A percentile compares a stretch with the other conserved stretches of the same genome.
These are phyloP conservation scores for Pammene aurita DNA, from an alignment of 2,888 invertebrate genomes.

Conservation along the genomic window DNA sequence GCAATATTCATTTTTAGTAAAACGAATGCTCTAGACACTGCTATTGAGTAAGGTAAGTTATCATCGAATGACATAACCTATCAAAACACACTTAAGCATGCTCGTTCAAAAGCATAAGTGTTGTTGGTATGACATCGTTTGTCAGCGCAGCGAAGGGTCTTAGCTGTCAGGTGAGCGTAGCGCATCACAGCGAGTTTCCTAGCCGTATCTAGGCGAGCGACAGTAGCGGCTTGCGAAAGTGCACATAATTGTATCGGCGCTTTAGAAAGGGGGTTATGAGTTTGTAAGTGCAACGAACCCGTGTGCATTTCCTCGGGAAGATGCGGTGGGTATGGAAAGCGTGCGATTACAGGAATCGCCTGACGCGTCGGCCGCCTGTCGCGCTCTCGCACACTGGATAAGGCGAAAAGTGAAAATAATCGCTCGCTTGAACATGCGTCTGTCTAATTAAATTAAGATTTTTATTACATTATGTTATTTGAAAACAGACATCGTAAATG, in stretches of 20 bases:
- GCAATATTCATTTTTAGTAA: too few species aligned
- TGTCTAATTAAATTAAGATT: slow-evolving; percentile 10
- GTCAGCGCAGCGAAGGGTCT: slow-evolving; percentile 41
- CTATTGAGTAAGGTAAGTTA: too few species aligned
- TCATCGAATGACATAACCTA: slow-evolving; percentile 1
- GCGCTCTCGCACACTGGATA: slow-evolving; percentile 64
- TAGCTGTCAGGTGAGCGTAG: slow-evolving; percentile 68
- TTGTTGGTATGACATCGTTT: slow-evolving; percentile 13
- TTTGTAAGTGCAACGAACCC: slow-evolving; percentile 83
- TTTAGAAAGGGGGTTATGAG: slow-evolving; percentile 84
- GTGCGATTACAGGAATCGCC: slow-evolving; percentile 74
- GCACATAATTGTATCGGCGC: slow-evolving; percentile 83
- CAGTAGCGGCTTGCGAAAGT: slow-evolving; percentile 83
- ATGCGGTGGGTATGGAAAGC: slow-evolving; percentile 77
- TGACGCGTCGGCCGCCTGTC: slow-evolving; percentile 54
- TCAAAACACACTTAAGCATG: slow-evolving; percentile 10
- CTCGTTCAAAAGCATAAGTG: slow-evolving; percentile 28
- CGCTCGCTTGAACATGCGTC: slow-evolving; percentile 34
- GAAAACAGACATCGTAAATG: too few species aligned
- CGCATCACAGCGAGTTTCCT: slow-evolving; percentile 71
- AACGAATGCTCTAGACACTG: too few species aligned
- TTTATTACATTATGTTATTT: too few species aligned
- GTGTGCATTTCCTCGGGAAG: slow-evolving; percentile 80
- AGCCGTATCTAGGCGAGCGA: slow-evolving; percentile 83
- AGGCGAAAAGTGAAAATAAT: slow-evolving; percentile 76